phyloP scores from a whole-genome alignment of 2,888 invertebrate genomes.

The Harmothoe impar region DNA sequence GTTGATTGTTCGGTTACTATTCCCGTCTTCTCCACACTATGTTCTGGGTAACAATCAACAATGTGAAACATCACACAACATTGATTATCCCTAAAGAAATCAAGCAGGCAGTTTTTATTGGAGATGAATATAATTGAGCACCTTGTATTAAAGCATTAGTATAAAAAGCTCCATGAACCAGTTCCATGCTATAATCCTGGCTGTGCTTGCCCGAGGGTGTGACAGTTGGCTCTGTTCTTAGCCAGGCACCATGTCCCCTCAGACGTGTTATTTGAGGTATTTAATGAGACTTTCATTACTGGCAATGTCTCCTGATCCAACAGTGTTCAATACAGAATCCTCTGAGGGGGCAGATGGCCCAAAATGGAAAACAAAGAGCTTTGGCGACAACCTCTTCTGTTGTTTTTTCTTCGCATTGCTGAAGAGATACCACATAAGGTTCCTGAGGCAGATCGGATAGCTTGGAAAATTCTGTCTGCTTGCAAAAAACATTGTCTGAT shows the following conservation, averaged over 20 bases:
- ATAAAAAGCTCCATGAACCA: too few relatives aligned
- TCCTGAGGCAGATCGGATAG: background rate
- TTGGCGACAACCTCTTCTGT: background rate
- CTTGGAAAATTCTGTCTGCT: background rate
- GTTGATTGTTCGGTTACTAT: too few relatives aligned
- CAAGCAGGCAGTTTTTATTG: too few relatives aligned
- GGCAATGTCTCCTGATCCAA: slow-evolving; percentile 20
- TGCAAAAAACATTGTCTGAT: background rate
- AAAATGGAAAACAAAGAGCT: background rate
- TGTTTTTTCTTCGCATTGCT: background rate
- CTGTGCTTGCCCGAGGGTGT: too few relatives aligned
- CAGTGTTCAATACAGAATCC: background rate
- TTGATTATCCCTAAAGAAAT: too few relatives aligned
- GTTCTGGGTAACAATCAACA: too few relatives aligned
- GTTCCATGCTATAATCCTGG: too few relatives aligned
- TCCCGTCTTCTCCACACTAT: too few relatives aligned
- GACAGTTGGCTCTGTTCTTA: too few relatives aligned
- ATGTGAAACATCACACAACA: too few relatives aligned
- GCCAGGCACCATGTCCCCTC: background rate
- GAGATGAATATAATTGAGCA: too few relatives aligned
- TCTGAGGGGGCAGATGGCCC: background rate
- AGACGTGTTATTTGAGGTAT: background rate
- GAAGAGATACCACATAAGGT: background rate
- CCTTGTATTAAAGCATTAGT: too few relatives aligned
- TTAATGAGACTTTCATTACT: background rate